A percentile compares a stretch with the other conserved stretches of the same genome.
Conservation (phyloP, 2,797 vertebrate genomes). For the Hybognathus amarus region DNA sequence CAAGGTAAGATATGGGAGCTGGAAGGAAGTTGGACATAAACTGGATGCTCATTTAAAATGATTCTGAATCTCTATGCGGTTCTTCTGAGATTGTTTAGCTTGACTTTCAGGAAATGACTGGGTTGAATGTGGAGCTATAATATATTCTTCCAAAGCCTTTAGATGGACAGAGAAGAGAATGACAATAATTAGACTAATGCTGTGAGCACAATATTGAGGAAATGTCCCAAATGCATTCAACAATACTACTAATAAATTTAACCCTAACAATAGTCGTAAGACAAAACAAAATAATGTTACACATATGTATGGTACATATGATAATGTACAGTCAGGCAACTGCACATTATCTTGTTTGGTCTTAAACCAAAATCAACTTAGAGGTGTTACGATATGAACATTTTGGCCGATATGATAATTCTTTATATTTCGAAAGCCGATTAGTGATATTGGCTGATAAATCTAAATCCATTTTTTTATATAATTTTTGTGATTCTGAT, state of each 20-base stretch:
- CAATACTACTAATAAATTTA: neutral
- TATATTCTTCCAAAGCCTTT: neutral
- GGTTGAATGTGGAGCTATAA: neutral
- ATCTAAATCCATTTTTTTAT: no score
- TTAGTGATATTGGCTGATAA: no score
- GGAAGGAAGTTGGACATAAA: neutral
- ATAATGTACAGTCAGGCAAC: neutral
- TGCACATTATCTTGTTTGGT: neutral
- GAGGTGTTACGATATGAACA: no score
- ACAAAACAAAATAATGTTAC: neutral
- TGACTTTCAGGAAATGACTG: neutral
- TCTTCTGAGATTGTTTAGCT: neutral
- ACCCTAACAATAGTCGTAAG: neutral
- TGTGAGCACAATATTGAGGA: constrained; percentile 1
- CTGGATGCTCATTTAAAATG: neutral
- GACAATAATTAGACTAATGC: constrained; percentile 9
- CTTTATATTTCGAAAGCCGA: no score
- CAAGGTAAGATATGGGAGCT: constrained; percentile 80
- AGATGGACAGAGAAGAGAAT: neutral
- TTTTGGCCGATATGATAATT: no score
- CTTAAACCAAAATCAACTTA: neutral
- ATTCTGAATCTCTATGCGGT: neutral
- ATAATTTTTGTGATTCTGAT: no score
- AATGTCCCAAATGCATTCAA: neutral
- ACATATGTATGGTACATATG: neutral